Evolutionary conservation across 2,797 vertebrate genomes (phyloP), one percentile per base, ranked within the genome.

Genomic region (Liparis tanakae): DNA sequence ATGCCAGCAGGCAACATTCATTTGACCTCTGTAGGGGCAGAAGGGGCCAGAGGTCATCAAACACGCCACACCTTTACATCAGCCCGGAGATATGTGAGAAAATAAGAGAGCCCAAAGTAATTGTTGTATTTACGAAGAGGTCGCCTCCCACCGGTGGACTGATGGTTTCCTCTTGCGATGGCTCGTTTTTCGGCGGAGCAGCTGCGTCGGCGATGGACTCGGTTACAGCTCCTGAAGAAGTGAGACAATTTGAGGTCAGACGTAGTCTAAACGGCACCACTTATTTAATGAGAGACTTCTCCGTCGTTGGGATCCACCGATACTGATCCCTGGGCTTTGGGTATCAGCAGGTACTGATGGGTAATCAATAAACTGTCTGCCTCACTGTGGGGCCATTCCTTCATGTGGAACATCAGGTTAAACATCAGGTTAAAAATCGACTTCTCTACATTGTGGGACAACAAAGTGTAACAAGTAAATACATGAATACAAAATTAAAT

Each of bases 91-190:
- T 34, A 5, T 44, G 43, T 4, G 12, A 13, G 64, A 22, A 60
- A 67, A 39, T 6, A 3, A 14, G 10, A 41, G 0, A 3, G 67
- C 10, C 17, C 9, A 46, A 30, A 30, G 4, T 30, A 30, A 30
- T 30, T 30, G 25, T 30, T 30, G 25, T 30, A 30, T 30, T 30
- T 30, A 30, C 4, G 25, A 30, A 30, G 25, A 2, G 25, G 25
- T 30, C 25, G 25, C 25, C 25, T 4, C 88, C 91, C 79, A 94
- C 93, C 77, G 1, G 30, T 30, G 76, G 18, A 10, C 33, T 33
- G 6, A 12, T 41, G 55, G 70, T 78, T 34, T 4, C 20, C 6
- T 83, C 72, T 66, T 72, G 79, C 4, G 54, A 25, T 1, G 37
- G 20, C 37, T 68, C 55, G 57, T 66, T 82, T 77, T 33, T 63